Base-by-base conservation (phyloP, 1,140 invertebrate species). In the Drosophila nikananu region DNA sequence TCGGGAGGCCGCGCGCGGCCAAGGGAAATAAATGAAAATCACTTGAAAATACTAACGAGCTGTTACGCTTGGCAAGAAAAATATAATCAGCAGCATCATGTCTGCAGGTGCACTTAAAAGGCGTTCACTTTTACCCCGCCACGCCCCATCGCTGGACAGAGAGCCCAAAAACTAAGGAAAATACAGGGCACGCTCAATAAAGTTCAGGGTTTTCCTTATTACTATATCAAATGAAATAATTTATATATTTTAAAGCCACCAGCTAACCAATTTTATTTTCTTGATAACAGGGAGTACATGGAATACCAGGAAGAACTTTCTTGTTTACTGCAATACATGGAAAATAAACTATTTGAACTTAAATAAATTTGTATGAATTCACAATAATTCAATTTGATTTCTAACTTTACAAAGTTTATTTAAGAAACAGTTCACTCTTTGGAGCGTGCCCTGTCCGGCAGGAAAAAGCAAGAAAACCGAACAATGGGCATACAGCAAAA, bases 41-140 rank as follows among this genome's bases (percentile, higher is more conserved):
- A 90, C 86, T 90, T 90, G 81, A 90, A 89, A 90, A 86, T 86
- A 90, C 86, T 90, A 90, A 90, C 86, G 86, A 90, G 86, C 86
- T 91, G 86, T 90, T 90, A 90, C 86, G 86, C 86, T 86, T 82
- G 81, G 79, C 79, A 90, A 90, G 86, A 82, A 90, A 90, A 90
- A 90, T 90, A 90, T 90, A 90, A 90, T 90, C 86, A 90, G 86
- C 86, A 90, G 86, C 86, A 90, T 90, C 86, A 90, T 90, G 86
- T 91, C 86, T 90, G 86, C 86, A 90, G 86, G 86, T 90, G 86
- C 86, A 90, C 86, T 90, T 86, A 90, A 90, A 90, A 90, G 86
- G 86, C 86, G 86, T 90, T 90, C 86, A 90, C 86, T 90, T 90
- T 89, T 83, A 48, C 54, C 55, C 80, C 52, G 58, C 64, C 42